phyloP scores from a whole-genome alignment of 1,140 invertebrate species.

The Oncopodura yosiiana region DNA sequence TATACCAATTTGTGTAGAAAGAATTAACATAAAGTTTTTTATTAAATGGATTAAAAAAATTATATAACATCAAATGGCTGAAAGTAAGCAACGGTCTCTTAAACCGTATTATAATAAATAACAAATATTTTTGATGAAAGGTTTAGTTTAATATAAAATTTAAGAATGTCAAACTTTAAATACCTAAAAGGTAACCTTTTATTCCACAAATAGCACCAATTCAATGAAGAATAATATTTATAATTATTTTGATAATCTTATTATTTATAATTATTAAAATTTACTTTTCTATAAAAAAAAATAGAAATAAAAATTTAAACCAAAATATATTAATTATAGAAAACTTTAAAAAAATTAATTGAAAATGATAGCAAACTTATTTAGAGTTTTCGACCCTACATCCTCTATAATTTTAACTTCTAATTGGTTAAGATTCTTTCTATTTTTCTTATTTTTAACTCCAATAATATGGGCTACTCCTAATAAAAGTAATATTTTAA shows the following conservation, averaged over 20 bases:
- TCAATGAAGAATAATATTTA: constrained; percentile 33
- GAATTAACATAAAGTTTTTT: constrained; percentile 44
- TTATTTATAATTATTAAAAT: constrained; percentile 12
- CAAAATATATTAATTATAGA: constrained; percentile 26
- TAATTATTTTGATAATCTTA: constrained; percentile 20
- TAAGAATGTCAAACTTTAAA: constrained; percentile 38
- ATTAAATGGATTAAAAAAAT: constrained; percentile 47
- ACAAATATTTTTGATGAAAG: constrained; percentile 47
- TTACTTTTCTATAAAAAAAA: constrained; percentile 7
- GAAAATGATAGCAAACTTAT: constrained; percentile 39
- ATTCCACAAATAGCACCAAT: constrained; percentile 38
- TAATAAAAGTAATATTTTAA: not conserved
- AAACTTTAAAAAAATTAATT: constrained; percentile 28
- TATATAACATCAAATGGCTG: constrained; percentile 51
- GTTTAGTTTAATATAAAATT: constrained; percentile 41
- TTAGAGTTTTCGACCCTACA: constrained; percentile 38
- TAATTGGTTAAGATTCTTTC: constrained; percentile 29
- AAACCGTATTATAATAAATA: constrained; percentile 44
- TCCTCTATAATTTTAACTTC: constrained; percentile 17
- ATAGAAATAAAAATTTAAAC: not conserved
- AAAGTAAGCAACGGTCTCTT: constrained; percentile 52
- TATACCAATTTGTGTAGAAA: constrained; percentile 61
- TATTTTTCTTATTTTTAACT: constrained; percentile 29
- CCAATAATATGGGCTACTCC: constrained; percentile 19
- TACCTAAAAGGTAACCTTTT: constrained; percentile 30